Evolutionary conservation across 1,140 invertebrate species (phyloP).

Genomic region (Mya arenaria): DNA sequence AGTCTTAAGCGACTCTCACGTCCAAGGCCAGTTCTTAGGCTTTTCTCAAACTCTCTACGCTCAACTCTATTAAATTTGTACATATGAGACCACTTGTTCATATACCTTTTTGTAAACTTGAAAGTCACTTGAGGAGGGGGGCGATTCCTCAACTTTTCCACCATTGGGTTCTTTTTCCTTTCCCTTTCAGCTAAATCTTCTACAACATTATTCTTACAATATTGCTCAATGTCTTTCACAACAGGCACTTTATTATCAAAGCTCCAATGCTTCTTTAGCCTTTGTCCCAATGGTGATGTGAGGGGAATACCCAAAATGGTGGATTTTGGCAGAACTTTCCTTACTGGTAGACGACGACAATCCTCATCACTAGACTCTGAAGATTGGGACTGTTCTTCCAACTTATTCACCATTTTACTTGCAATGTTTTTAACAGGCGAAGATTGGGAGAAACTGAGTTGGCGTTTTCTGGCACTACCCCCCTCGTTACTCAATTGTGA

Average conservation of each 20-base stretch:
- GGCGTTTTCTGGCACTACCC: conserved; percentile 16
- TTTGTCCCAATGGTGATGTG: conserved; percentile 44
- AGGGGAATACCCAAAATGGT: conserved; percentile 44
- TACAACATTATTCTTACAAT: conserved; percentile 29
- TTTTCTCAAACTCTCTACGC: conserved; percentile 22
- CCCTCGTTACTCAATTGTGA: conserved; percentile 36
- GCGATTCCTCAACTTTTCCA: conserved; percentile 44
- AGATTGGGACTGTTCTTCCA: background rate
- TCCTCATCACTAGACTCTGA: background rate
- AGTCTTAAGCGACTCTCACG: conserved; percentile 8
- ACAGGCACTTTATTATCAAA: conserved; percentile 38
- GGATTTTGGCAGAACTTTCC: conserved; percentile 31
- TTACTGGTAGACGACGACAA: background rate
- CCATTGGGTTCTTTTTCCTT: conserved; percentile 29
- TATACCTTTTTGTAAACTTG: conserved; percentile 45
- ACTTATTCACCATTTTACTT: background rate
- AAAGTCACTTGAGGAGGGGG: conserved; percentile 38
- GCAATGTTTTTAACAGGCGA: background rate
- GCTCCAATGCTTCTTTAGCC: conserved; percentile 44
- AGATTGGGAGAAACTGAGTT: conserved; percentile 35
- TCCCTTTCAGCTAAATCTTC: background rate
- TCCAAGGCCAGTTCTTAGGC: conserved; percentile 29
- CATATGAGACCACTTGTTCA: conserved; percentile 44
- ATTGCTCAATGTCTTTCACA: conserved; percentile 11
- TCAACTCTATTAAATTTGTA: conserved; percentile 49